Evolutionary conservation across 35 echinoderm and acorn worm species (phyloP).

Genomic region (Hemicentrotus pulcherrimus): DNA sequence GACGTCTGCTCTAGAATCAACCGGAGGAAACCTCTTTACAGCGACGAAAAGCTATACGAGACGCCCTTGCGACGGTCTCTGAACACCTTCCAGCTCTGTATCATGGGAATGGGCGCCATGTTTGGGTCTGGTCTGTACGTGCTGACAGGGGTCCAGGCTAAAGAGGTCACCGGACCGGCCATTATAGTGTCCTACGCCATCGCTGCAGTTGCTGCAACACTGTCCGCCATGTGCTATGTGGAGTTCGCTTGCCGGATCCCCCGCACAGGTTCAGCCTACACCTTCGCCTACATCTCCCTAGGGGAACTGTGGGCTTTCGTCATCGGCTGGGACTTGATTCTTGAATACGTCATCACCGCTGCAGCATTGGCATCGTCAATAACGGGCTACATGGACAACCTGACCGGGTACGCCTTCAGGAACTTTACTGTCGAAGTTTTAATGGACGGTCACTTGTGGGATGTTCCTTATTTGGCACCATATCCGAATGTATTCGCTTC

Average conservation of each 20-base stretch:
- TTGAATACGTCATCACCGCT: constrained; percentile 62
- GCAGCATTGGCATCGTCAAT: constrained; percentile 50
- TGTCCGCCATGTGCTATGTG: constrained; percentile 68
- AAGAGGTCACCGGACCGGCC: constrained; percentile 56
- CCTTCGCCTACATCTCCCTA: constrained; percentile 61
- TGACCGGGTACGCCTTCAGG: constrained; percentile 43
- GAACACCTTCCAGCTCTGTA: constrained; percentile 36
- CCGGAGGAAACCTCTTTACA: neutral
- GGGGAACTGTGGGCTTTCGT: constrained; percentile 76
- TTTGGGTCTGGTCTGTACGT: constrained; percentile 76
- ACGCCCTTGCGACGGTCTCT: neutral
- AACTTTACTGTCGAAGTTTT: constrained; percentile 62
- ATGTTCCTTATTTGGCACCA: constrained; percentile 61
- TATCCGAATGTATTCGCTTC: constrained; percentile 78
- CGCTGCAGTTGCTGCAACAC: constrained; percentile 47
- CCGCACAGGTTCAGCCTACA: constrained; percentile 66
- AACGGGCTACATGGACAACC: constrained; percentile 58
- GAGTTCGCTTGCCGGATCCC: constrained; percentile 66
- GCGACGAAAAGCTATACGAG: neutral
- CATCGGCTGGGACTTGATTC: constrained; percentile 70
- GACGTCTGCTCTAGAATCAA: neutral
- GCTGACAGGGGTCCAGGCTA: constrained; percentile 65
- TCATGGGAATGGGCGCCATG: constrained; percentile 61
- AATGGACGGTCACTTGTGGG: constrained; percentile 8
- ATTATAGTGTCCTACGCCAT: constrained; percentile 64